These are phyloP conservation scores for Brachypteracias leptosomus DNA, from an alignment of 2,113 vertebrate genomes.

Conservation along the genomic window DNA sequence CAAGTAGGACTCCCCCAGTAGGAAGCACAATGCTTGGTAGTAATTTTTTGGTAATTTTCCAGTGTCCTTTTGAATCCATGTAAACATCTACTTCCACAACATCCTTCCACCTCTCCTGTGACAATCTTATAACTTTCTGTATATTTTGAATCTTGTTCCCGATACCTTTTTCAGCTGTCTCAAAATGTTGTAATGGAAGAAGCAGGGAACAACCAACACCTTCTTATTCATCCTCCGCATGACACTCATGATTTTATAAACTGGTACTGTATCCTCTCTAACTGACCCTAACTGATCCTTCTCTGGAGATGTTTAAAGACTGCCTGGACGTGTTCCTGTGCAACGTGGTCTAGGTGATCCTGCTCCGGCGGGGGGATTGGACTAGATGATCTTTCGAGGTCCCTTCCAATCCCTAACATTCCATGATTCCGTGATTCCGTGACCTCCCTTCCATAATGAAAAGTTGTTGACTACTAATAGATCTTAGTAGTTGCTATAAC, in stretches of 20 bases:
- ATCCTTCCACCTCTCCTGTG: not conserved
- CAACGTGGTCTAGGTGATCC: no score
- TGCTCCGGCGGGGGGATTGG: no score
- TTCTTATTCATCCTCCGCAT: not conserved
- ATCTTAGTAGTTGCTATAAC: not conserved
- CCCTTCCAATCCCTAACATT: no score
- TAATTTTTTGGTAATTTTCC: not conserved
- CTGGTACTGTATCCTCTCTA: not conserved
- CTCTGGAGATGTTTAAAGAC: no score
- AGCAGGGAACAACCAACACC: not conserved
- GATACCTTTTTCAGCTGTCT: not conserved
- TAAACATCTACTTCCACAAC: not conserved
- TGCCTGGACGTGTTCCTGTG: no score
- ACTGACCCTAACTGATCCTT: no score
- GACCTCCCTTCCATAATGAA: not conserved
- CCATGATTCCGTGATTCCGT: no score
- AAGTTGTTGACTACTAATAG: not conserved
- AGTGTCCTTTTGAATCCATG: not conserved
- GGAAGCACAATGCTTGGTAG: not conserved
- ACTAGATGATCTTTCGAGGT: no score
- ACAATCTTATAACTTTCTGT: not conserved
- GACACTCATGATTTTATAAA: not conserved
- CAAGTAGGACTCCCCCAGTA: not conserved
- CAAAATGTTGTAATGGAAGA: not conserved
- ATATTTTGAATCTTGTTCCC: not conserved